Evolutionary conservation across 2,797 vertebrate species (phyloP).

Genomic region (Gastrophryne carolinensis): DNA sequence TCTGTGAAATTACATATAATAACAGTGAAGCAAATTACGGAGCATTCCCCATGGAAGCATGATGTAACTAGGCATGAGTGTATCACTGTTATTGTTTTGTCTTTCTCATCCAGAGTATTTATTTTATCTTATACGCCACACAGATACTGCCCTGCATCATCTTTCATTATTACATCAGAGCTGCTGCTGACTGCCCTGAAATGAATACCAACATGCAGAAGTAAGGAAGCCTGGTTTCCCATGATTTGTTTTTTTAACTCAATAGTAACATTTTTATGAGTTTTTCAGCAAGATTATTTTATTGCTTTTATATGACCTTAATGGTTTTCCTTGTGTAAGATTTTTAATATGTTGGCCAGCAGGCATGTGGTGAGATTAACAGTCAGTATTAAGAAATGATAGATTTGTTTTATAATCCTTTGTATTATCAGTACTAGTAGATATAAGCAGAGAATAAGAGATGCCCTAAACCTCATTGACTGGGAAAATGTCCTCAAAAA

Average conservation of each 20-base stretch:
- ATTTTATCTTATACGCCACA: constrained; percentile 47
- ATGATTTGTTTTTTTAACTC: constrained; percentile 52
- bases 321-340: constrained; percentile 53
- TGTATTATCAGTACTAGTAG: no score
- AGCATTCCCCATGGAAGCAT: background rate
- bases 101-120: constrained; percentile 52
- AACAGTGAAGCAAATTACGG: constrained; percentile 1
- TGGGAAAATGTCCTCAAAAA: no score
- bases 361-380: constrained; percentile 46
- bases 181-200: constrained; percentile 58
- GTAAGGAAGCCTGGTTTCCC: constrained; percentile 54
- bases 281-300: constrained; percentile 53
- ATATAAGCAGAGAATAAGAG: no score
- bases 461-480: no score
- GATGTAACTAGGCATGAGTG: constrained; percentile 5
- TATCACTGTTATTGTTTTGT: constrained; percentile 26
- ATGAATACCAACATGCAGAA: constrained; percentile 57
- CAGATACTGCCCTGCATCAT: constrained; percentile 51
- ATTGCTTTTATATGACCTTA: constrained; percentile 52
- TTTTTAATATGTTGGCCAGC: constrained; percentile 54
- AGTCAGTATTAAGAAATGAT: constrained; percentile 43
- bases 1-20: constrained; percentile 17
- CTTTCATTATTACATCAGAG: constrained; percentile 44
- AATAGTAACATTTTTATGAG: constrained; percentile 55
- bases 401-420: constrained; percentile 42